Evolutionary conservation across 1,140 invertebrate genomes (phyloP).

Genomic region (Eciton burchellii): DNA sequence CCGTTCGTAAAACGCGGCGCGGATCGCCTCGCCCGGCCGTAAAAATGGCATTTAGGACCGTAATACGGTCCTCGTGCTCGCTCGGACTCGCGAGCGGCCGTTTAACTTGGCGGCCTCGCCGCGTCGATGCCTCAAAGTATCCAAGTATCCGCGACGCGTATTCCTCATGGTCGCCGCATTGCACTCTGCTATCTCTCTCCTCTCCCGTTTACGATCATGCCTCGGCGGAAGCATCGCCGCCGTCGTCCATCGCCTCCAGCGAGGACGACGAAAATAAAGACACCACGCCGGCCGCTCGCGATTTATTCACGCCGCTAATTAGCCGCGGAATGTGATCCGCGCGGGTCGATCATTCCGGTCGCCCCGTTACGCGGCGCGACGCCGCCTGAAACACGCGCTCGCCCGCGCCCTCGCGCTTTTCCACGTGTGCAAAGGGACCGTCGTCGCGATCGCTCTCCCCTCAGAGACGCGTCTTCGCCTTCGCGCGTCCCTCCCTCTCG

Average conservation of each 20-base stretch:
- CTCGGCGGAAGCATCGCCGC: neutral
- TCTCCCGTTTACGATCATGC: conserved; percentile 1
- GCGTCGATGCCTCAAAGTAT: conserved; percentile 7
- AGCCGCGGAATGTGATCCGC: conserved; percentile 43
- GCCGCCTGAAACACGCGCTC: neutral
- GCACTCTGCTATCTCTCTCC: neutral
- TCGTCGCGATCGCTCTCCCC: neutral
- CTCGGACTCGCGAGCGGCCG: conserved; percentile 10
- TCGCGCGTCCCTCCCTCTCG: conserved; percentile 10
- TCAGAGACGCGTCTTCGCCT: neutral
- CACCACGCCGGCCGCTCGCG: neutral
- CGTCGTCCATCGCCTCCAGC: neutral
- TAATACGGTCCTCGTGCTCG: too few species aligned
- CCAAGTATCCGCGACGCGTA: neutral
- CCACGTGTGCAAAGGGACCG: neutral
- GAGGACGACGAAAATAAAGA: conserved; percentile 27
- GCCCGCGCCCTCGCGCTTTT: neutral
- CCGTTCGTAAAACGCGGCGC: conserved; percentile 64
- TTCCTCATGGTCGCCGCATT: too few species aligned
- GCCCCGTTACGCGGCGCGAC: conserved; percentile 32
- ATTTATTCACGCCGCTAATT: conserved; percentile 57
- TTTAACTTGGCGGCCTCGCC: conserved; percentile 21
- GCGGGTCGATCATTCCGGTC: conserved; percentile 52
- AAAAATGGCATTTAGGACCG: conserved; percentile 63
- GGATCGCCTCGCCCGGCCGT: conserved; percentile 52